Percentiles rank a stretch among this genome's conserved stretches.
Evolutionary conservation across 2,888 invertebrate species (phyloP).

Genomic region (Dorcus parallelipipedus): DNA sequence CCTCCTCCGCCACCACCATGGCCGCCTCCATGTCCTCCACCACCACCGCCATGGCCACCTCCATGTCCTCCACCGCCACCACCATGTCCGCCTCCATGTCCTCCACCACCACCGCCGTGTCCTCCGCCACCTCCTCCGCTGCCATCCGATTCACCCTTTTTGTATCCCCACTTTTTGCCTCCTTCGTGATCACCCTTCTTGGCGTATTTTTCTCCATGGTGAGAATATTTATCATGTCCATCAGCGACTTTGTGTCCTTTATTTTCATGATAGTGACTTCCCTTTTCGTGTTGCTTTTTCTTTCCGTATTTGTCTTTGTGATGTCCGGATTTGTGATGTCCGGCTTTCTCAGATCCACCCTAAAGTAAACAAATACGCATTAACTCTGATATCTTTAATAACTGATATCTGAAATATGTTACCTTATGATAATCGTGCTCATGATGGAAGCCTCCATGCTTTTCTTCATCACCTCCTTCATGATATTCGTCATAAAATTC

Average conservation of each 20-base stretch:
- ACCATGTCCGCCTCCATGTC: neutral
- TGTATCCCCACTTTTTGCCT: constrained; percentile 73
- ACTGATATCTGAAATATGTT: neutral
- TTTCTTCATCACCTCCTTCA: constrained; percentile 76
- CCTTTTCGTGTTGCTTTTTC: constrained; percentile 77
- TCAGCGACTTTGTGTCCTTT: constrained; percentile 76
- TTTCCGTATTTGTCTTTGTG: constrained; percentile 77
- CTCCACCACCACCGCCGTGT: constrained; percentile 1
- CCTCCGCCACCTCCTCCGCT: constrained; percentile 7
- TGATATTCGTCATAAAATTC: constrained; percentile 84
- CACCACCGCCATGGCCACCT: constrained; percentile 63
- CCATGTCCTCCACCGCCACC: constrained; percentile 50
- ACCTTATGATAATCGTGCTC: constrained; percentile 61
- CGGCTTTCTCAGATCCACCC: constrained; percentile 76
- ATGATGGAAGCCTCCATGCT: constrained; percentile 77
- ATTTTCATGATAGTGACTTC: constrained; percentile 74
- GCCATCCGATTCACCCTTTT: constrained; percentile 2
- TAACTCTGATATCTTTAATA: neutral
- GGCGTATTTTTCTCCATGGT: constrained; percentile 70
- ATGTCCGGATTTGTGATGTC: constrained; percentile 73
- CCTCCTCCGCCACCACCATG: constrained; percentile 55
- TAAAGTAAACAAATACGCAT: constrained; percentile 35
- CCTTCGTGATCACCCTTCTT: constrained; percentile 79
- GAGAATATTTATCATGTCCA: constrained; percentile 74
- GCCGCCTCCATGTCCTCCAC: constrained; percentile 41